Conservation (phyloP, 2,888 invertebrate species). For the Macropis europaea region DNA sequence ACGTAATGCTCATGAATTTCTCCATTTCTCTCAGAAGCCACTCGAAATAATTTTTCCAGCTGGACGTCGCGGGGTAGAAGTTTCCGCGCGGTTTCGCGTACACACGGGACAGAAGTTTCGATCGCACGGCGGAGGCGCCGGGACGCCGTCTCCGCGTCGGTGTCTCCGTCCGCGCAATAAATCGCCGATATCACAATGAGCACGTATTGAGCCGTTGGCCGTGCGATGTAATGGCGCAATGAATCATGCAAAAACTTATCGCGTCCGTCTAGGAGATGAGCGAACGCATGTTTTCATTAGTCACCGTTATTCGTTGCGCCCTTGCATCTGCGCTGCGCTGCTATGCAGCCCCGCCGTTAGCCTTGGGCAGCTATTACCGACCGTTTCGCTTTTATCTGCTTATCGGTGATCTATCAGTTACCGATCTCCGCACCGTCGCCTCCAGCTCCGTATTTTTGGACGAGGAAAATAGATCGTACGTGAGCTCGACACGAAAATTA, state of each 20-base stretch:
- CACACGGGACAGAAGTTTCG: conserved; percentile 39
- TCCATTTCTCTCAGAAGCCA: neutral
- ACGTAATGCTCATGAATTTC: neutral
- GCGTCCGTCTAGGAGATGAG: conserved; percentile 56
- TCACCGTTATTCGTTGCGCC: conserved; percentile 60
- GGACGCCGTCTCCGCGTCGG: conserved; percentile 15
- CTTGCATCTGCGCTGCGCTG: conserved; percentile 40
- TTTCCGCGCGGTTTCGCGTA: conserved; percentile 20
- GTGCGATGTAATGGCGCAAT: conserved; percentile 61
- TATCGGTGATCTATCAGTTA: conserved; percentile 51
- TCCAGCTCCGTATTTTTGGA: neutral
- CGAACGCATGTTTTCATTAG: conserved; percentile 64
- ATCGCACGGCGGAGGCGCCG: conserved; percentile 17
- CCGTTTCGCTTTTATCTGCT: conserved; percentile 49
- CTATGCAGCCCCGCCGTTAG: conserved; percentile 14
- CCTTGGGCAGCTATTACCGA: conserved; percentile 37
- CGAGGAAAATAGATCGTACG: conserved; percentile 11
- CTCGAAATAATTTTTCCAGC: conserved; percentile 30
- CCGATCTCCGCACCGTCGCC: conserved; percentile 23
- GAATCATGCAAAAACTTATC: conserved; percentile 65
- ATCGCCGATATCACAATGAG: conserved; percentile 64
- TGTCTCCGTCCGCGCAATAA: conserved; percentile 57
- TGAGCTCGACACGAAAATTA: neutral
- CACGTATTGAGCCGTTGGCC: conserved; percentile 62
- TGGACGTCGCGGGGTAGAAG: conserved; percentile 18